These are phyloP conservation scores for Pomacea canaliculata DNA, from an alignment of 2,888 invertebrate species.

Conservation along the genomic window DNA sequence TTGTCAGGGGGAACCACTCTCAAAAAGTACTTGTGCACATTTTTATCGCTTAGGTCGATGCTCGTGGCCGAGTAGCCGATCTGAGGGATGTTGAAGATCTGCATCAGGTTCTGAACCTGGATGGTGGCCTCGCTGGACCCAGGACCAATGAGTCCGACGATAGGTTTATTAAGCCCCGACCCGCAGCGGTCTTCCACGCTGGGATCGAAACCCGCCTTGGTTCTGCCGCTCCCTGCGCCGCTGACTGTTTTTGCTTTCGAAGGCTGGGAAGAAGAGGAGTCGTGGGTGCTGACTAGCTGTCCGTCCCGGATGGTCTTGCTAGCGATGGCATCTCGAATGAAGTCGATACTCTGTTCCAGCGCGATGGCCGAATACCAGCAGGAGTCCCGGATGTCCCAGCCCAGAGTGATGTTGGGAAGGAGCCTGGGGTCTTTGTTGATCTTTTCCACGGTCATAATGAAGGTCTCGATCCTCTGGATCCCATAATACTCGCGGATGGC, in stretches of 20 bases:
- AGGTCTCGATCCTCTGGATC: constrained; percentile 79
- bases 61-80: constrained; percentile 85
- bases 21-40: constrained; percentile 81
- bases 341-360: constrained; percentile 82
- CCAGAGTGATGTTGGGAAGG: constrained; percentile 75
- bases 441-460: constrained; percentile 60
- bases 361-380: constrained; percentile 87
- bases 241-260: too few relatives aligned
- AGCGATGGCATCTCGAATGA: constrained; percentile 77
- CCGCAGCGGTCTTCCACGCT: constrained; percentile 18
- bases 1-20: constrained; percentile 84
- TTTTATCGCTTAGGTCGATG: constrained; percentile 81
- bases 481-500: constrained; percentile 81
- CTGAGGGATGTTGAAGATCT: constrained; percentile 78
- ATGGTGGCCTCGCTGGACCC: constrained; percentile 81
- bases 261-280: neutral
- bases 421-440: constrained; percentile 76
- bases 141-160: constrained; percentile 82
- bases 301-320: constrained; percentile 32
- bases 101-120: constrained; percentile 81
- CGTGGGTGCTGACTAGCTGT: constrained; percentile 5
- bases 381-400: constrained; percentile 82
- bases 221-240: too few relatives aligned
- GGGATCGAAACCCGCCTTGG: neutral
- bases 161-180: constrained; percentile 53